Evolutionary conservation across 2,113 vertebrate species (phyloP).

Genomic region (Neolamprologus kungweensis): DNA sequence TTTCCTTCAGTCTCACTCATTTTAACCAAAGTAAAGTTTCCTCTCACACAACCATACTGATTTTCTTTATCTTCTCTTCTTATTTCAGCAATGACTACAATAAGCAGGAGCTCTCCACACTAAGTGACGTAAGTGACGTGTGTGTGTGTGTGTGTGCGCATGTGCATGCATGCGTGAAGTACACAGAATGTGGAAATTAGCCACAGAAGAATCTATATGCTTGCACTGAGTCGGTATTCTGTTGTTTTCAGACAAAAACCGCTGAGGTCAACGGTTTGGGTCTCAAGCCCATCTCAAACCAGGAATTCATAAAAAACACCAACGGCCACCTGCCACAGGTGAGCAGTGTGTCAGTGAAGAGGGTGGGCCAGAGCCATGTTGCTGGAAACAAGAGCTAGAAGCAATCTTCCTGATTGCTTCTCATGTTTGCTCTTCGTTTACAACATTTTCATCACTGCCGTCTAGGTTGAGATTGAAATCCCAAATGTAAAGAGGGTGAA

Average conservation of each 20-base stretch:
- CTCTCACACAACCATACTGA: background rate
- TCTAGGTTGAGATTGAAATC: slow-evolving; percentile 71
- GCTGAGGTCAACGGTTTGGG: slow-evolving; percentile 74
- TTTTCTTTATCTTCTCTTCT: background rate
- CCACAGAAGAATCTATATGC: background rate
- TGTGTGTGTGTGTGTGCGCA: fast-evolving
- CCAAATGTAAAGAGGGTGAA: slow-evolving; percentile 56
- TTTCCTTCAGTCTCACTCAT: background rate
- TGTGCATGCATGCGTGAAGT: fast-evolving
- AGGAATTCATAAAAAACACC: slow-evolving; percentile 49
- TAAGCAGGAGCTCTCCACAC: slow-evolving; percentile 68
- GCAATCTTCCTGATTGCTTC: background rate
- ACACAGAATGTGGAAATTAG: background rate
- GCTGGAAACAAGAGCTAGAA: background rate
- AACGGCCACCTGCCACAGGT: slow-evolving; percentile 81
- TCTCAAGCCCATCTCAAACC: slow-evolving; percentile 50
- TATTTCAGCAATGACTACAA: slow-evolving; percentile 58
- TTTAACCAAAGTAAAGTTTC: background rate
- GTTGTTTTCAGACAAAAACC: background rate
- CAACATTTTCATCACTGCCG: background rate
- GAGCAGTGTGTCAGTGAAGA: background rate
- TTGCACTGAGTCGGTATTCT: fast-evolving
- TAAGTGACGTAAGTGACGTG: slow-evolving; percentile 75
- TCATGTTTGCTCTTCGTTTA: background rate
- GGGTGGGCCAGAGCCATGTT: background rate